Conservation (phyloP, 1,140 invertebrate species). For the Anastrepha ludens region DNA sequence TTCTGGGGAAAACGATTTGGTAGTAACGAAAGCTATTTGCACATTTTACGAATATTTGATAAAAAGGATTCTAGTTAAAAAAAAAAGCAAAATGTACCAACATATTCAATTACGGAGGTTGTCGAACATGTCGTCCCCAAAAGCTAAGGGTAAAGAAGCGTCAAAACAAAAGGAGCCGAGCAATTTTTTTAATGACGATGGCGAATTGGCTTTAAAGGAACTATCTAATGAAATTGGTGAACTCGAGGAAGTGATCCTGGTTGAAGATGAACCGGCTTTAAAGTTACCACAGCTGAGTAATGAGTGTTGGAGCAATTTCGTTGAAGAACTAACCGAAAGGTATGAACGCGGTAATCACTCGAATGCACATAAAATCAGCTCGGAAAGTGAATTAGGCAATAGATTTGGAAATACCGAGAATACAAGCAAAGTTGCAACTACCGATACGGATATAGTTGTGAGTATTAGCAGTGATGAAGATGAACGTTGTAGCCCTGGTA, state of each 20-base stretch:
- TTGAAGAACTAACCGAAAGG: not conserved
- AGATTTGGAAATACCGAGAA: not conserved
- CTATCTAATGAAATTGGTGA: constrained; percentile 14
- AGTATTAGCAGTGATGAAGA: constrained; percentile 4
- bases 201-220: not conserved
- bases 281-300: constrained; percentile 5
- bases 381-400: no score
- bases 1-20: no score
- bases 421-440: not conserved
- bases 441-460: not conserved
- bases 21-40: no score
- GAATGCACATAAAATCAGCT: no score
- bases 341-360: not conserved
- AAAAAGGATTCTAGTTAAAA: not conserved
- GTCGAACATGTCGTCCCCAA: not conserved
- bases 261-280: not conserved
- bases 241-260: not conserved
- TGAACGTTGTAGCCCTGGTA: not conserved
- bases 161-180: not conserved
- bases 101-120: not conserved
- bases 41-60: no score
- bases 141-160: not conserved
- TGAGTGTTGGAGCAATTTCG: not conserved
- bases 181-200: not conserved
- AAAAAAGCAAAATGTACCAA: not conserved